These are phyloP conservation scores for Pseudopipra pipra DNA, from an alignment of 2,113 vertebrate genomes.

Conservation along the genomic window DNA sequence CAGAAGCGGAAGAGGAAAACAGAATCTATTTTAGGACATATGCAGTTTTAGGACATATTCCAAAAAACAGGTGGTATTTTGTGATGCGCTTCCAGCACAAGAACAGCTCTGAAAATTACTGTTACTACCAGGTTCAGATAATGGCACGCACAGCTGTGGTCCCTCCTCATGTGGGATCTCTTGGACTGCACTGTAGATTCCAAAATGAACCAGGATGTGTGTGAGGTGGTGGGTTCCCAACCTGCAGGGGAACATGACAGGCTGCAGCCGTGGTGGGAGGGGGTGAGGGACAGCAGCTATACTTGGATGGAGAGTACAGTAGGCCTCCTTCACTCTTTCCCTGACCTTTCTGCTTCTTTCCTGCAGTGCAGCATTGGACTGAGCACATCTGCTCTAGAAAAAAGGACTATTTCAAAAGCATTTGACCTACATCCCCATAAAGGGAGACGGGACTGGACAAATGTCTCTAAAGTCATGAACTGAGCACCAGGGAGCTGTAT, in stretches of 20 bases:
- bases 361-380: neutral
- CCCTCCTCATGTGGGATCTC: neutral
- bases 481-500: neutral
- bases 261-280: neutral
- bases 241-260: neutral
- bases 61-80: neutral
- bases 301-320: neutral
- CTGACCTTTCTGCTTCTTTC: neutral
- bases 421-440: conserved; percentile 25
- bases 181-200: neutral
- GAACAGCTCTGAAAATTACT: neutral
- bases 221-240: neutral
- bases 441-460: neutral
- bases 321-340: neutral
- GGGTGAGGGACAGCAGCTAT: neutral
- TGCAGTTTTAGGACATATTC: neutral
- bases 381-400: neutral
- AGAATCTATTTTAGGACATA: neutral
- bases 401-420: neutral
- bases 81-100: neutral
- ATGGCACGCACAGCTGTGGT: neutral
- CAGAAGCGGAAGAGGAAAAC: conserved; percentile 5
- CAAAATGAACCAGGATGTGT: neutral
- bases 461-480: neutral
- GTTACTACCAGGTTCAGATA: neutral